Evolutionary conservation across 1,140 invertebrate species (phyloP), one percentile per base, ranked within the genome.

Genomic region (Saxidomus purpurata): DNA sequence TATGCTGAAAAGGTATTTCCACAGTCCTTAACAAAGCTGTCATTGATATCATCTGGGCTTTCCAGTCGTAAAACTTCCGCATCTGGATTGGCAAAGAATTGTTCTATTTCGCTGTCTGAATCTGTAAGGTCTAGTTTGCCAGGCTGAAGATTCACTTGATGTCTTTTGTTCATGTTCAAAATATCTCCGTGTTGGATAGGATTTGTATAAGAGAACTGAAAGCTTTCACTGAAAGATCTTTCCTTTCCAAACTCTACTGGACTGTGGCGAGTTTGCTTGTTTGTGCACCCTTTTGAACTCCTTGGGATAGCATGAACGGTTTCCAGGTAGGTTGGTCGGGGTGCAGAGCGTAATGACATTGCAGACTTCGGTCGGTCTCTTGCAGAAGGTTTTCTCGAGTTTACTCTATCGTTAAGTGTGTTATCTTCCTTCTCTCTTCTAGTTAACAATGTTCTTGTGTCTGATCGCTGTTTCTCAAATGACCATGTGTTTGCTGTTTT

Each of bases 281-380:
- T 8, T 43, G 15, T 43, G 4, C 43, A 43, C 15, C 15, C 6
- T 4, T 43, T 63, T n/a, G n/a, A 63, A 2, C 28, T 63, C n/a
- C 52, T 55, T 28, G n/a, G 59, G n/a, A 63, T 28, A 25, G 59
- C 8, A 8, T 1, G n/a, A 6, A 71, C 67, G 15, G 11, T 36
- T 36, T 71, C 67, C 34, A 19, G 8, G 28, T n/a, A 19, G 34
- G 67, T 71, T 38, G 34, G 11, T 40, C 67, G 17, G 38, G 67
- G 67, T 38, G 47, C 43, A 59, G 43, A 52, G 8, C 76, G 43
- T 25, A 49, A 1, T 22, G 76, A 52, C 47, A 79, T 52, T 15
- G 76, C 76, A 8, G 76, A 79, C 28, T 36, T 79, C 4, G 76
- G 76, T 6, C 76, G 76, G 55, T 79, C 76, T 52, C 76, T 79